phyloP scores from a whole-genome alignment of 2,113 vertebrate species.

The Coryphaenoides rupestris region DNA sequence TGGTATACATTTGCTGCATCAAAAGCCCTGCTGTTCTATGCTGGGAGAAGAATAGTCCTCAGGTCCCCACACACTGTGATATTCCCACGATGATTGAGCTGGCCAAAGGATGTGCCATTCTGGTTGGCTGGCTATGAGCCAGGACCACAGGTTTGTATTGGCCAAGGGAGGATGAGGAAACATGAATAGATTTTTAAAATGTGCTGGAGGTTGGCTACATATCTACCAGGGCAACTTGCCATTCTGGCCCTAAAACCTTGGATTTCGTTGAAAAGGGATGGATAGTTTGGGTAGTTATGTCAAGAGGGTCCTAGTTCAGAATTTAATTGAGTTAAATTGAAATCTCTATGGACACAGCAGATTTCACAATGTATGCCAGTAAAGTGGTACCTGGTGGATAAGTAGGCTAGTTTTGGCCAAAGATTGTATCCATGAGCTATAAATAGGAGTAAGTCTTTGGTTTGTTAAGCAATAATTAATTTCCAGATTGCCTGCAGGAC shows the following conservation, averaged over 20 bases:
- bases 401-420: slow-evolving; percentile 45
- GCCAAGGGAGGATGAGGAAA: slow-evolving; percentile 37
- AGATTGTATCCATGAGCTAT: slow-evolving; percentile 29
- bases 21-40: slow-evolving; percentile 49
- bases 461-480: slow-evolving; percentile 69
- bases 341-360: slow-evolving; percentile 9
- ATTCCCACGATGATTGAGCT: slow-evolving; percentile 44
- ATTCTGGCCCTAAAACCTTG: neutral
- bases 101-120: slow-evolving; percentile 66
- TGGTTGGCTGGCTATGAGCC: slow-evolving; percentile 26
- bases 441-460: slow-evolving; percentile 39
- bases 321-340: too few species aligned
- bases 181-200: neutral
- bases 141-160: slow-evolving; percentile 32
- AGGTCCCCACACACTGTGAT: slow-evolving; percentile 85
- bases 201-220: slow-evolving; percentile 20
- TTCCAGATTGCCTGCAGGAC: slow-evolving; percentile 27
- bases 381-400: slow-evolving; percentile 27
- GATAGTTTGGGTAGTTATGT: too few species aligned
- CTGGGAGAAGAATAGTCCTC: slow-evolving; percentile 54
- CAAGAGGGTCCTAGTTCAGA: too few species aligned
- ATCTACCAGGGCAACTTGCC: slow-evolving; percentile 20
- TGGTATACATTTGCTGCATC: slow-evolving; percentile 46
- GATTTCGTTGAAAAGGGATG: slow-evolving; percentile 11
- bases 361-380: slow-evolving; percentile 13